Evolutionary conservation across 2,113 vertebrate species (phyloP).

Genomic region (Parotia lawesii): DNA sequence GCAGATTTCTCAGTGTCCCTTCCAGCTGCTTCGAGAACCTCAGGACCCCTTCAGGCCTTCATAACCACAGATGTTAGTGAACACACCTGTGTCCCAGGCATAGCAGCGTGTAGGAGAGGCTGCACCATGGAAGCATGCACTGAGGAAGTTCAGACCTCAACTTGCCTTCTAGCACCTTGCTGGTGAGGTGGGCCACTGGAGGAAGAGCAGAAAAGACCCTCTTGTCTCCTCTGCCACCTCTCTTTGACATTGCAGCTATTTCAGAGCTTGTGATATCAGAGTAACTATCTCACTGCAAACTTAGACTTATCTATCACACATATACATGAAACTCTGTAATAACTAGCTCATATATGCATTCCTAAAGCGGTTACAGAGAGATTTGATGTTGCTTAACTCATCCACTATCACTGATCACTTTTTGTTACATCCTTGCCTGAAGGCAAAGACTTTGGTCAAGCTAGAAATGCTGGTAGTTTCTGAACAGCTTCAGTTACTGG

Average conservation of each 20-base stretch:
- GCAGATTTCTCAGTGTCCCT: not conserved
- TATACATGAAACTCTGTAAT: not conserved
- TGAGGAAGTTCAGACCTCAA: not conserved
- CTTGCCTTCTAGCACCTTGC: not conserved
- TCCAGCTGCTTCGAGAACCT: not conserved
- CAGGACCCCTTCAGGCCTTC: not conserved
- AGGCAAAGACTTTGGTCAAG: slow-evolving; percentile 15
- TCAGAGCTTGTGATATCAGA: not conserved
- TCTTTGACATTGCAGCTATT: not conserved
- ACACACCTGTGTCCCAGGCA: not conserved
- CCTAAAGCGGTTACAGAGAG: not conserved
- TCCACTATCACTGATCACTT: not conserved
- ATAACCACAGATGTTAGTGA: too few species aligned
- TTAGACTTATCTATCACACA: not conserved
- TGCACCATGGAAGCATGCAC: not conserved
- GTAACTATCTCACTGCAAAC: not conserved
- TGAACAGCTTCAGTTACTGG: not conserved
- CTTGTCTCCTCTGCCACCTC: not conserved
- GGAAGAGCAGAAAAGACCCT: not conserved
- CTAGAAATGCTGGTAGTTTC: slow-evolving; percentile 16
- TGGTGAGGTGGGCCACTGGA: not conserved
- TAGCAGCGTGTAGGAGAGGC: not conserved
- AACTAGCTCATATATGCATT: not conserved
- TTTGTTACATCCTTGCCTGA: not conserved
- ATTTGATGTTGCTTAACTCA: not conserved